Conservation (phyloP, 2,888 invertebrate species). For the Panzeria rudis region DNA sequence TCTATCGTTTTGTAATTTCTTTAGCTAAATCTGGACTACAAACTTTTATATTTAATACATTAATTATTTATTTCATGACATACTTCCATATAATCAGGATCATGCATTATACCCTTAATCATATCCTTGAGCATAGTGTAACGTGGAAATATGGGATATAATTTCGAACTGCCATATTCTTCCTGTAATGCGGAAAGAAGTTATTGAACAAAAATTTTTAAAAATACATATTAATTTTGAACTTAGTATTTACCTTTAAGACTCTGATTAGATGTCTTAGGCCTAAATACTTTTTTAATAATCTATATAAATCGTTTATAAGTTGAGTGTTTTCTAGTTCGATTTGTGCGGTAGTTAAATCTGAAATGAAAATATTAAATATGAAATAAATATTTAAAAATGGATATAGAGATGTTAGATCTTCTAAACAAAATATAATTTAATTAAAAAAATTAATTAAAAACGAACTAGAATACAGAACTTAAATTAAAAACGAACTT, state of each 20-base stretch:
- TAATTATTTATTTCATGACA: conserved; percentile 93
- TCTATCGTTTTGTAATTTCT: conserved; percentile 33
- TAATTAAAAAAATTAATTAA: too few relatives aligned
- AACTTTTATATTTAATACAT: conserved; percentile 71
- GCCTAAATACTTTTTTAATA: conserved; percentile 96
- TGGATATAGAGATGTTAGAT: too few relatives aligned
- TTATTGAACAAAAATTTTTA: not conserved
- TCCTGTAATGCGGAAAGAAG: conserved; percentile 84
- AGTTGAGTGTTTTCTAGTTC: conserved; percentile 96
- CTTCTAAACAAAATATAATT: too few relatives aligned
- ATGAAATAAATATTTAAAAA: too few relatives aligned
- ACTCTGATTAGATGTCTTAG: conserved; percentile 94
- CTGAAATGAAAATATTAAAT: conserved; percentile 85
- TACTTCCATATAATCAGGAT: conserved; percentile 98
- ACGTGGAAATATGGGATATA: conserved; percentile 96
- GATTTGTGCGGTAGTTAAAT: conserved; percentile 96
- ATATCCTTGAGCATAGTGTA: conserved; percentile 98
- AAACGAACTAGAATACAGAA: too few relatives aligned
- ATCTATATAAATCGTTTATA: conserved; percentile 95
- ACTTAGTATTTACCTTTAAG: conserved; percentile 88
- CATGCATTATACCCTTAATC: conserved; percentile 97
- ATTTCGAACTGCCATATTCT: conserved; percentile 95
- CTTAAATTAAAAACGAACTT: too few relatives aligned
- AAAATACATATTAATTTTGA: not conserved
- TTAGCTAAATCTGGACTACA: conserved; percentile 44